A percentile compares a stretch with the other conserved stretches of the same genome.
Evolutionary conservation across 2,888 invertebrate genomes (phyloP).

Genomic region (Clunio marinus): DNA sequence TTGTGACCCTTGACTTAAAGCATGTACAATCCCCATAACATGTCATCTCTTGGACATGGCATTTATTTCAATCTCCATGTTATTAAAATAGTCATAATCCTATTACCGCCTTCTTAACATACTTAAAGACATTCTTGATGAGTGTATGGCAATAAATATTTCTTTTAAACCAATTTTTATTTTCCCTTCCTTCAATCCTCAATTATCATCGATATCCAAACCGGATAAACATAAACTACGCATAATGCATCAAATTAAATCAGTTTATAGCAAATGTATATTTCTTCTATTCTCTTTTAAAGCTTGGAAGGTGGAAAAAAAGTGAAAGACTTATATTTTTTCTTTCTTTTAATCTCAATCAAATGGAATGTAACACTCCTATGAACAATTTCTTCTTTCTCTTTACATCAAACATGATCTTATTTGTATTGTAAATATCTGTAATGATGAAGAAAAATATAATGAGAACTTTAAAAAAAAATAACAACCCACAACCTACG

Average conservation of each 20-base stretch:
- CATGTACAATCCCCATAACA: too few species aligned
- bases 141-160: conserved; percentile 10
- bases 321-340: neutral
- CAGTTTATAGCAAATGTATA: neutral
- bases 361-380: neutral
- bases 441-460: too few species aligned
- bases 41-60: conserved; percentile 13
- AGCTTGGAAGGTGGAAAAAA: neutral
- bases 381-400: neutral
- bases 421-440: too few species aligned
- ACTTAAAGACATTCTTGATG: conserved; percentile 8
- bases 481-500: conserved; percentile 19
- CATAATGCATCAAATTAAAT: too few species aligned
- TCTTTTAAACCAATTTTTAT: neutral
- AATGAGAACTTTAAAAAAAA: conserved; percentile 18
- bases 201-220: too few species aligned
- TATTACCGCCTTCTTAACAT: conserved; percentile 16
- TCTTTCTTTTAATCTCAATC: conserved; percentile 10
- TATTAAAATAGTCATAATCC: conserved; percentile 19
- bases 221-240: too few species aligned
- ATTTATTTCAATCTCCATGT: conserved; percentile 10
- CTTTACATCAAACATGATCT: neutral
- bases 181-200: neutral
- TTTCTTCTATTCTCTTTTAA: neutral
- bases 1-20: too few species aligned